Conservation (phyloP, 2,113 vertebrate genomes). For the Cyphomyrus plagiostoma region DNA sequence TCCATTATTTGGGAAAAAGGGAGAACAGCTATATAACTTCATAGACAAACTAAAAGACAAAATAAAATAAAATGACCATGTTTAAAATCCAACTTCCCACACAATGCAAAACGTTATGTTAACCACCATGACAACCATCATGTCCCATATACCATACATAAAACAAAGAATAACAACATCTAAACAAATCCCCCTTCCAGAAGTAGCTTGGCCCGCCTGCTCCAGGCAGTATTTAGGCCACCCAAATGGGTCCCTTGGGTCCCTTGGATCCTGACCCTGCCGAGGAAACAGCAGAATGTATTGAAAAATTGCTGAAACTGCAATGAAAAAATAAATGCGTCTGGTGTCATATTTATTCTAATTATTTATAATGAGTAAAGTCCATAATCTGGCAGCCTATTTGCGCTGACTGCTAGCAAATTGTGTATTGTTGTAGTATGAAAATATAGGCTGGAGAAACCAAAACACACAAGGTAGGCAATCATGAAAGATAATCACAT, state of each 20-base stretch:
- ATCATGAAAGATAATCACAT: background rate
- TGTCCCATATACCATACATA: no score
- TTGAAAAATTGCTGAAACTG: background rate
- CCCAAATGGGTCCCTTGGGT: no score
- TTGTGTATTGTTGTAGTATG: background rate
- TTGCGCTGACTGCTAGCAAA: background rate
- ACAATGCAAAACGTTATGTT: no score
- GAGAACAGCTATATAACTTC: background rate
- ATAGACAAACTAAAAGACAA: no score
- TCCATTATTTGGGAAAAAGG: background rate
- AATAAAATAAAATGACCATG: no score
- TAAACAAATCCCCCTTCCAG: no score
- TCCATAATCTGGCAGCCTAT: background rate
- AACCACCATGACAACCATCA: no score
- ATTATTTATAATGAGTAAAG: background rate
- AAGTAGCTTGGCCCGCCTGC: no score
- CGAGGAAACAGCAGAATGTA: background rate
- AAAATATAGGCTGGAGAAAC: background rate
- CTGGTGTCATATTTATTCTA: background rate
- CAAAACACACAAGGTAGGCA: background rate
- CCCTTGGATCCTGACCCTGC: background rate
- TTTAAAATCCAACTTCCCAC: no score
- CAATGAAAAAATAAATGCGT: background rate
- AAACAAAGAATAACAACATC: no score
- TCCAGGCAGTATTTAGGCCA: no score